A percentile compares a stretch with the other conserved stretches of the same genome.
Conservation (phyloP, 1,140 invertebrate species). For the Euglossa dilemma region DNA sequence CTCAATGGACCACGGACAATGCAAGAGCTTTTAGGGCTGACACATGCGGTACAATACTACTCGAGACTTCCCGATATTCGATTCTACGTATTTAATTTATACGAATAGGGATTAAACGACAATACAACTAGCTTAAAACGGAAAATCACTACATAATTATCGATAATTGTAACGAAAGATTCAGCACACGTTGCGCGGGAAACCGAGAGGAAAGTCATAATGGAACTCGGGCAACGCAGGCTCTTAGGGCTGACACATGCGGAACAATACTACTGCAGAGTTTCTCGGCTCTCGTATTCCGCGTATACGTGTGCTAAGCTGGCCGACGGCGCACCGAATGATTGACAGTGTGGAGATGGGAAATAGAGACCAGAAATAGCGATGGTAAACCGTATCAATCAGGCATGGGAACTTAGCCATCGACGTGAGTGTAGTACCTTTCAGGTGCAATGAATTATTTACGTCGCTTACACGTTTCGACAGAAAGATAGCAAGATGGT, state of each 20-base stretch:
- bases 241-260: slow-evolving; percentile 35
- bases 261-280: slow-evolving; percentile 25
- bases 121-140: not conserved
- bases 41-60: no score
- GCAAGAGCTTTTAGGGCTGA: no score
- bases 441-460: slow-evolving; percentile 41
- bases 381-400: slow-evolving; percentile 33
- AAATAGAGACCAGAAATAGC: slow-evolving; percentile 40
- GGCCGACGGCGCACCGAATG: slow-evolving; percentile 22
- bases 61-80: no score
- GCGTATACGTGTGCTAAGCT: slow-evolving; percentile 33
- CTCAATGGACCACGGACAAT: no score
- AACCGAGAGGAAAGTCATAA: slow-evolving; percentile 4
- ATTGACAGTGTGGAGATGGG: slow-evolving; percentile 40
- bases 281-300: not conserved
- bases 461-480: not conserved
- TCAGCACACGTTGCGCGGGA: not conserved
- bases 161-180: not conserved
- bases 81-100: no score
- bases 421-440: slow-evolving; percentile 13
- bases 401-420: slow-evolving; percentile 30
- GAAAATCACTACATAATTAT: no score
- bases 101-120: not conserved
- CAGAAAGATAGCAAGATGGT: not conserved
- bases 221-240: not conserved